Evolutionary conservation across 2,113 vertebrate species (phyloP).

Genomic region (western clawed frog (Xenopus tropicalis)): UCB_Xtro_10.0 CM004450.2:57010501-57011000

Average conservation of each 20-base stretch:
- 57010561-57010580: slow-evolving; percentile 20
- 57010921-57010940: too few relatives aligned
- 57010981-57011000: too few relatives aligned
- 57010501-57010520: background rate
- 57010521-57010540: background rate
- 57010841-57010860: too few relatives aligned
- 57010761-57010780: background rate
- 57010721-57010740: slow-evolving; percentile 13
- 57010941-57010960: too few relatives aligned
- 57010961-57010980: too few relatives aligned
- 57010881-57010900: too few relatives aligned
- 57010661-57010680: slow-evolving; percentile 21
- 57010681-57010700: slow-evolving; percentile 31
- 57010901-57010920: too few relatives aligned
- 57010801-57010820: too few relatives aligned
- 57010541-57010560: slow-evolving; percentile 7
- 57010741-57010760: background rate
- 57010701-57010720: slow-evolving; percentile 26
- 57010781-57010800: too few relatives aligned
- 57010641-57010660: slow-evolving; percentile 10
- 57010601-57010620: slow-evolving; percentile 3
- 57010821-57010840: background rate
- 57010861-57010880: too few relatives aligned
- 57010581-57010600: slow-evolving; percentile 5
- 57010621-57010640: slow-evolving; percentile 5